Conservation (phyloP, 2,888 invertebrate species). For the Sturmia bella region DNA sequence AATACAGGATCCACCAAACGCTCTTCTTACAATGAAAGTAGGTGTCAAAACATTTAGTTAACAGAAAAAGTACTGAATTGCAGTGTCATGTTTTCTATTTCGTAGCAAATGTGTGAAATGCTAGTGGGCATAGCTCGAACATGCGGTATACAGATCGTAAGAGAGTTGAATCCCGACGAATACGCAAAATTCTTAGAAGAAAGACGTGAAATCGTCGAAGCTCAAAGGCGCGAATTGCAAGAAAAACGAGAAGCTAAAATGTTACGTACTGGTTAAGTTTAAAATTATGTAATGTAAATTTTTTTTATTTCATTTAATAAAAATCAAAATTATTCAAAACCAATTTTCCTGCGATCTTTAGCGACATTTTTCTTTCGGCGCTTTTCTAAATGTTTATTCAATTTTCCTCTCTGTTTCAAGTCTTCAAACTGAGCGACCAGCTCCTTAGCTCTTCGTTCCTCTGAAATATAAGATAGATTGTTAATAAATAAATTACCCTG, state of each 20-base stretch:
- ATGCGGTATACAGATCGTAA: slow-evolving; percentile 93
- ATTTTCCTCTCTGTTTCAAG: slow-evolving; percentile 88
- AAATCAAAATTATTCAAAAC: slow-evolving; percentile 73
- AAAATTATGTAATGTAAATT: slow-evolving; percentile 47
- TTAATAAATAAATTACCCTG: neutral
- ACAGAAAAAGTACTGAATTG: neutral
- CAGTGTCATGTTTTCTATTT: slow-evolving; percentile 12
- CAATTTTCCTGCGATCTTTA: slow-evolving; percentile 81
- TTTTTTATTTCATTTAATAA: slow-evolving; percentile 71
- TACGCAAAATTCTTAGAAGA: slow-evolving; percentile 91
- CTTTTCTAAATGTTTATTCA: slow-evolving; percentile 91
- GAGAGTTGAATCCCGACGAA: slow-evolving; percentile 88
- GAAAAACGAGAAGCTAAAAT: slow-evolving; percentile 95
- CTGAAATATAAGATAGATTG: slow-evolving; percentile 83
- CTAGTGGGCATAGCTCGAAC: slow-evolving; percentile 89
- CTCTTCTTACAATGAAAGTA: slow-evolving; percentile 80
- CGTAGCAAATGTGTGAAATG: slow-evolving; percentile 89
- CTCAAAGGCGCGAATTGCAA: slow-evolving; percentile 89
- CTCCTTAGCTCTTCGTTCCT: slow-evolving; percentile 88
- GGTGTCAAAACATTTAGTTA: neutral
- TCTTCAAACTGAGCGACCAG: slow-evolving; percentile 91
- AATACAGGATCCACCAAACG: slow-evolving; percentile 89
- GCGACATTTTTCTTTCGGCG: slow-evolving; percentile 88
- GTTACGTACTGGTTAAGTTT: slow-evolving; percentile 87
- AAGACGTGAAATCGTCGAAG: slow-evolving; percentile 86